Base-by-base conservation (phyloP, 2,113 vertebrate genomes). In the Atractosteus spatula region DNA sequence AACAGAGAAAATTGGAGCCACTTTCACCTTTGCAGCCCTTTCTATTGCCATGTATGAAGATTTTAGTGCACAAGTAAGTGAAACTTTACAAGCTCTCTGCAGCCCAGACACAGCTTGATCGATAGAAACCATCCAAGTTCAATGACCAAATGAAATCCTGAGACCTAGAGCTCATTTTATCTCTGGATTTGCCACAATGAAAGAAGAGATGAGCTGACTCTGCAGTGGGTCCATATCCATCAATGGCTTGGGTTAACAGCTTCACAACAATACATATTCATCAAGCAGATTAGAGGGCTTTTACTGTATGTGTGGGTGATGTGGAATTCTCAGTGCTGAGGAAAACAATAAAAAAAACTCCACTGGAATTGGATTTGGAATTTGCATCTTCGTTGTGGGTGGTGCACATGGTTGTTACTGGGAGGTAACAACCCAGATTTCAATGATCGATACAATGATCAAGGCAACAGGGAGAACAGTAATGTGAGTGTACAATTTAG, bases 111-210 rank as follows among this genome's bases (percentile, higher is more conserved):
- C 69, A 68, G 68, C 74, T 76, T 81, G 86, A 91, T 89, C 85
- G 85, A 89, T 86, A 71, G 71, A 61, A 82, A 74, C 79, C 77
- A 86, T 81, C 78, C 79, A 84, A 84, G 83, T 81, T 84, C 70
- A 62, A 73, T 84, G 86, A 88, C 83, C 75, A 81, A 89, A 85
- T 88, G 78, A 84, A 89, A 89, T 86, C 83, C 84, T 85, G 89
- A 84, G 85, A 85, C 76, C 81, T 70, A 64, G 78, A 55, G 73
- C 76, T 82, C 73, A 59, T 77, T 79, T 85, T 74, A 78, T 79
- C 82, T 78, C 74, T 74, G 74, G 80, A 89, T 89, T 87, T 77
- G 89, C 88, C 86, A 87, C 74, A 68, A 72, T 47, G 74, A 79
- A 83, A 61, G 74, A 76, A 71, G 72, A 76, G 81, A 71, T 78